Evolutionary conservation across 2,113 vertebrate species (phyloP).

Genomic region (Ciconia boyciana): DNA sequence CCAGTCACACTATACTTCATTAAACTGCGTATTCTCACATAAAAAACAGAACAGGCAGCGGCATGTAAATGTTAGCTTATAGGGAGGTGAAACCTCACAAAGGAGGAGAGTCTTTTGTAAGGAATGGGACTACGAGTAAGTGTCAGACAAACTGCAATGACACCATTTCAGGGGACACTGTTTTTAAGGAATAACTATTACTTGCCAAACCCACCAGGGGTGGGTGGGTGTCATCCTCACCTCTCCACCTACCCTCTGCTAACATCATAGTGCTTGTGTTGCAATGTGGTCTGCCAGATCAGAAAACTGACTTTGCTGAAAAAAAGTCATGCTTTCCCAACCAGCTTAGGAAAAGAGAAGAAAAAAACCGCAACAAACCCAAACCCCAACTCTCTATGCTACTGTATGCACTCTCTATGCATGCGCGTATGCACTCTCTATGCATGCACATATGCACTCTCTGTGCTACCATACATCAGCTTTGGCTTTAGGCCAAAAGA

Average conservation of each 20-base stretch:
- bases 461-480: neutral
- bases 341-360: neutral
- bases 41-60: accelerated
- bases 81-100: neutral
- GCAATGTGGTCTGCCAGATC: neutral
- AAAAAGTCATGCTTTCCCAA: neutral
- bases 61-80: accelerated
- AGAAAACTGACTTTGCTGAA: neutral
- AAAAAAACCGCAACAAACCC: neutral
- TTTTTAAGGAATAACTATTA: neutral
- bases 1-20: neutral
- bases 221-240: neutral
- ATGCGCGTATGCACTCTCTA: neutral
- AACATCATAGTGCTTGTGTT: neutral
- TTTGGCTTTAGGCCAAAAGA: neutral
- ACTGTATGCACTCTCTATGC: neutral
- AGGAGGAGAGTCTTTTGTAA: neutral
- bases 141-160: neutral
- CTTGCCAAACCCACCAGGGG: neutral
- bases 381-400: neutral
- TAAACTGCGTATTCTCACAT: accelerated
- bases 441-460: neutral
- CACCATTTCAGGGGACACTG: neutral
- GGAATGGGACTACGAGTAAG: neutral
- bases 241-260: neutral